Evolutionary conservation across 2,797 vertebrate genomes (phyloP).

Genomic region (Urosaurus nigricauda): DNA sequence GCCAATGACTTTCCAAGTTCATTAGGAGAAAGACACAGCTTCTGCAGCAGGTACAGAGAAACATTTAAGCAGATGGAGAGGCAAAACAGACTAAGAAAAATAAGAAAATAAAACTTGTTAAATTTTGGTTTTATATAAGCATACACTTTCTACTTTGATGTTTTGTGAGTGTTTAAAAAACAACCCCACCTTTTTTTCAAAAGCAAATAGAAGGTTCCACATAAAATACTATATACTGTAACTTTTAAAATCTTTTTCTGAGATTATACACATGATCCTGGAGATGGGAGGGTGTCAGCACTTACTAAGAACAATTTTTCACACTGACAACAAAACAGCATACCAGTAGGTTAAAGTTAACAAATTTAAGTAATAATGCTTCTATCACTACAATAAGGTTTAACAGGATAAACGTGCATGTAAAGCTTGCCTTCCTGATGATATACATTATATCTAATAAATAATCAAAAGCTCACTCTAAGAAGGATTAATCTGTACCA

Average conservation of each 20-base stretch:
- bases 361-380: background rate
- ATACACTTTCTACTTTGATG: background rate
- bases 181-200: background rate
- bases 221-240: background rate
- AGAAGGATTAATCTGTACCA: constrained; percentile 51
- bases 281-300: no score
- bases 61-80: background rate
- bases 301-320: background rate
- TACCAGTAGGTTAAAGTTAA: background rate
- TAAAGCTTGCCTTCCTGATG: constrained; percentile 38
- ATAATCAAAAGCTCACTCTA: constrained; percentile 23
- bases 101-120: background rate
- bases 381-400: background rate
- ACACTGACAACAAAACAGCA: background rate
- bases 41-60: background rate
- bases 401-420: background rate
- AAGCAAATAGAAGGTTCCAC: no score
- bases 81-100: background rate
- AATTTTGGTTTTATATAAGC: background rate
- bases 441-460: background rate
- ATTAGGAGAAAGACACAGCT: background rate
- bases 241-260: no score
- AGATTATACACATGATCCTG: background rate
- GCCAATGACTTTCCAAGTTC: background rate
- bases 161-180: background rate